Conservation (phyloP, 2,113 vertebrate species). For the Pholis gunnellus region DNA sequence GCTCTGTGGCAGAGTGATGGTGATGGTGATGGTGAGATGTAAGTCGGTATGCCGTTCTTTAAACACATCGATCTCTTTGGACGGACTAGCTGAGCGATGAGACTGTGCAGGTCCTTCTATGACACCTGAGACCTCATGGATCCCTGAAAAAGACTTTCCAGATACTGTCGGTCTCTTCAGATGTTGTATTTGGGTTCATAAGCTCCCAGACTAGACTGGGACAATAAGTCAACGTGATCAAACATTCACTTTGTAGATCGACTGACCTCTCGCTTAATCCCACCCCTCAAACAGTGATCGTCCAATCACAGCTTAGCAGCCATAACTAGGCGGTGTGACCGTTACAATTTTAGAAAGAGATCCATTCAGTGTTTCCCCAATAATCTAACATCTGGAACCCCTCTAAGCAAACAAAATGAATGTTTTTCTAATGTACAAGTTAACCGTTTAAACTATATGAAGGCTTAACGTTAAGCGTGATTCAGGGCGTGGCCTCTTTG, state of each 20-base stretch:
- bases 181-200: background rate
- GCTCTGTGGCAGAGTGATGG: conserved; percentile 15
- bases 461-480: background rate
- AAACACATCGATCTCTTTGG: conserved; percentile 24
- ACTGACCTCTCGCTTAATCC: too few species aligned
- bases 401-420: too few species aligned
- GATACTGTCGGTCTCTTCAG: background rate
- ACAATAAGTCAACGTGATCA: background rate
- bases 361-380: too few species aligned
- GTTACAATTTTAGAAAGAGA: too few species aligned
- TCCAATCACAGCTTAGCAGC: background rate
- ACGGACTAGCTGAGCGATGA: background rate
- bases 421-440: too few species aligned
- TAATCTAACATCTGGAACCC: too few species aligned
- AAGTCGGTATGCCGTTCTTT: background rate
- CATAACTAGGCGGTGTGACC: too few species aligned
- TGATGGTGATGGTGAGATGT: background rate
- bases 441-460: background rate
- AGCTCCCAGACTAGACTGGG: background rate
- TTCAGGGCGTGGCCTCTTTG: background rate
- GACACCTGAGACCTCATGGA: conserved; percentile 16
- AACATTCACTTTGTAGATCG: background rate
- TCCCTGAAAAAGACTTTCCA: background rate
- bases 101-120: conserved; percentile 18
- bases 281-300: background rate